These are phyloP conservation scores for Lepidostoma basale DNA, from an alignment of 1,140 invertebrate species.

Conservation along the genomic window DNA sequence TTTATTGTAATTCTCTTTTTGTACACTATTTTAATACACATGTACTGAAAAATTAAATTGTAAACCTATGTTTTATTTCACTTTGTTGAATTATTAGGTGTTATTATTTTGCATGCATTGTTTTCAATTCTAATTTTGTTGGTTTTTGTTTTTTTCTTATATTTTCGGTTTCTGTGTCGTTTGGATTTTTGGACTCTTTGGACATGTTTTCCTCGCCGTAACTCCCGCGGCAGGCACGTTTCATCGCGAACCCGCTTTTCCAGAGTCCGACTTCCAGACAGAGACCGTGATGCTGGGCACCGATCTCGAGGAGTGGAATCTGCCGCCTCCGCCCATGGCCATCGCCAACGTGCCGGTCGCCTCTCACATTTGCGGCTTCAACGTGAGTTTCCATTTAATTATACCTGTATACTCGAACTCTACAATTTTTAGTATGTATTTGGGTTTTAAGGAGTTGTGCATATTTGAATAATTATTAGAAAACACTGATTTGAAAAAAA, in stretches of 20 bases:
- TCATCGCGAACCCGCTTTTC: conserved; percentile 45
- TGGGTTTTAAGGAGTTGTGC: too few relatives aligned
- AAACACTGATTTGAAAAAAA: too few relatives aligned
- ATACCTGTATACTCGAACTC: too few relatives aligned
- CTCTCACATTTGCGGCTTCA: conserved; percentile 21
- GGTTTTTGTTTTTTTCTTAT: conserved; percentile 26
- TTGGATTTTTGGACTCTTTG: not conserved
- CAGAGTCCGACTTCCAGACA: conserved; percentile 43
- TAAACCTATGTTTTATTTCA: not conserved
- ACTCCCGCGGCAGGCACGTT: conserved; percentile 33
- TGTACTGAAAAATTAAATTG: too few relatives aligned
- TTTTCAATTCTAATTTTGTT: conserved; percentile 11
- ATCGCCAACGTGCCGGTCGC: not conserved
- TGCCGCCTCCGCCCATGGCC: conserved; percentile 29
- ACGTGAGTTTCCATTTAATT: conserved; percentile 19
- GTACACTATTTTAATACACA: too few relatives aligned
- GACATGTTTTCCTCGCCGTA: not conserved
- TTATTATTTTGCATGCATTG: conserved; percentile 9
- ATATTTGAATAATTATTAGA: too few relatives aligned
- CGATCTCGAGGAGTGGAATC: conserved; percentile 31
- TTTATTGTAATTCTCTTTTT: too few relatives aligned
- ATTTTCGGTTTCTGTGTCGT: conserved; percentile 18
- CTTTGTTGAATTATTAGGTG: not conserved
- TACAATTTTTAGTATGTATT: too few relatives aligned
- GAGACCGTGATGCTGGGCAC: conserved; percentile 6